A percentile compares a stretch with the other conserved stretches of the same genome.
These are phyloP conservation scores for Heterodera carotae DNA, from an alignment of 1,140 invertebrate genomes.

Conservation along the genomic window DNA sequence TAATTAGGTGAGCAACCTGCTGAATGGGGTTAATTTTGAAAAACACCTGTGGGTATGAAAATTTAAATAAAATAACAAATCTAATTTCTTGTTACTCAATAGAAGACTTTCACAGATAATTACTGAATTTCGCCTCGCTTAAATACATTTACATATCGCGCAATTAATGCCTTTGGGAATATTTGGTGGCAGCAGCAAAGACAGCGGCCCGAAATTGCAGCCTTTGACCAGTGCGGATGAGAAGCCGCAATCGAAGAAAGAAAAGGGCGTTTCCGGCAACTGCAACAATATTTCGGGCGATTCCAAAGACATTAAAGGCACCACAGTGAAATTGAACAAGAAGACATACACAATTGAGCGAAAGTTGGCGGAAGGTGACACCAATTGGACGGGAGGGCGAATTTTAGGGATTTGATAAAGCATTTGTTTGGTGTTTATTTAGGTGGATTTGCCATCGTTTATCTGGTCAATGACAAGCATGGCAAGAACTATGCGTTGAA, in stretches of 20 bases:
- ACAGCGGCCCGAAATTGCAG: conserved; percentile 57
- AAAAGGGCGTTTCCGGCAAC: conserved; percentile 28
- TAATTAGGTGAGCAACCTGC: too few species aligned
- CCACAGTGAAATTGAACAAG: conserved; percentile 57
- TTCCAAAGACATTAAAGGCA: conserved; percentile 54
- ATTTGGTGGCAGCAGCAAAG: conserved; percentile 46
- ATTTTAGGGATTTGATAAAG: neutral
- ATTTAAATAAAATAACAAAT: too few species aligned
- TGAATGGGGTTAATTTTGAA: too few species aligned
- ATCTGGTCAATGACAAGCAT: conserved; percentile 62
- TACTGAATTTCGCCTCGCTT: neutral
- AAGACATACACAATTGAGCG: conserved; percentile 59
- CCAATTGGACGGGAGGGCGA: too few species aligned
- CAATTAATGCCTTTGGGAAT: conserved; percentile 49
- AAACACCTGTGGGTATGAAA: too few species aligned
- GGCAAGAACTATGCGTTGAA: conserved; percentile 60
- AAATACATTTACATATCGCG: neutral
- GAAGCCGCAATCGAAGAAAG: conserved; percentile 39
- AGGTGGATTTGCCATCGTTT: conserved; percentile 65
- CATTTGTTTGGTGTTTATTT: conserved; percentile 23
- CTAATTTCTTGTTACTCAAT: too few species aligned
- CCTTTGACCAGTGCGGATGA: conserved; percentile 55
- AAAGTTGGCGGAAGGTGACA: conserved; percentile 63
- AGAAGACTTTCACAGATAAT: neutral
- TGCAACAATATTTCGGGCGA: conserved; percentile 19